phyloP scores from a whole-genome alignment of 2,888 invertebrate species.

The Hirtodrosophila histrioides region DNA sequence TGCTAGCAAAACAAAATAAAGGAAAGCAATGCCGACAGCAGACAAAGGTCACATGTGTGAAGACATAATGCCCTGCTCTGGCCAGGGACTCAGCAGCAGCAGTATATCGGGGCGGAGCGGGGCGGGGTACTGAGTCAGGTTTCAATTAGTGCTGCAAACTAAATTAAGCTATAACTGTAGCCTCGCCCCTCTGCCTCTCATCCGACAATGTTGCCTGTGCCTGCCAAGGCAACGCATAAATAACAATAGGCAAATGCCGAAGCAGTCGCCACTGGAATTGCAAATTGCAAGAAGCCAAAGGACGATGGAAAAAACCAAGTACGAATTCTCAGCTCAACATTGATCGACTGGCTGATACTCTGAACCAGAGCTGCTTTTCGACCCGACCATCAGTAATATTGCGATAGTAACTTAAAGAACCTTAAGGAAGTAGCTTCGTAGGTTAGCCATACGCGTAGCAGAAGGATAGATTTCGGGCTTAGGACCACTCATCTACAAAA shows the following conservation, averaged over 20 bases:
- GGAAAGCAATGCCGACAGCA: conserved; percentile 29
- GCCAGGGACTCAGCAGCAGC: no score
- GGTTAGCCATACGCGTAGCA: no score
- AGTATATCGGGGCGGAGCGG: no score
- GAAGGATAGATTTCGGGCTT: no score
- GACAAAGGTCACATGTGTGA: conserved; percentile 55
- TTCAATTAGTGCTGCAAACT: conserved; percentile 73
- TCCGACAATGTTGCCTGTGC: conserved; percentile 16
- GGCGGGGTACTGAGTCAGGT: conserved; percentile 37
- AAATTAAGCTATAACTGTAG: conserved; percentile 66
- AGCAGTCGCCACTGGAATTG: conserved; percentile 46
- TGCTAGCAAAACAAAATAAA: conserved; percentile 16
- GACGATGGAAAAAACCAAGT: conserved; percentile 6
- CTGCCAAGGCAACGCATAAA: conserved; percentile 57
- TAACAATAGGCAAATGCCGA: conserved; percentile 48
- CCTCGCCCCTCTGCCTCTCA: conserved; percentile 2
- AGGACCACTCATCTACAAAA: no score
- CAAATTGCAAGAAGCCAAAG: conserved; percentile 40
- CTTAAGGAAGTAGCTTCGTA: no score
- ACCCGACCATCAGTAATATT: no score
- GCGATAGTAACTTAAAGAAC: no score
- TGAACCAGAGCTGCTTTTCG: background rate
- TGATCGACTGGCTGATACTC: background rate
- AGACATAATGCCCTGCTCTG: conserved; percentile 44
- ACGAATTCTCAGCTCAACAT: background rate